Evolutionary conservation across 2,797 vertebrate species (phyloP).

Genomic region (Merluccius polli): DNA sequence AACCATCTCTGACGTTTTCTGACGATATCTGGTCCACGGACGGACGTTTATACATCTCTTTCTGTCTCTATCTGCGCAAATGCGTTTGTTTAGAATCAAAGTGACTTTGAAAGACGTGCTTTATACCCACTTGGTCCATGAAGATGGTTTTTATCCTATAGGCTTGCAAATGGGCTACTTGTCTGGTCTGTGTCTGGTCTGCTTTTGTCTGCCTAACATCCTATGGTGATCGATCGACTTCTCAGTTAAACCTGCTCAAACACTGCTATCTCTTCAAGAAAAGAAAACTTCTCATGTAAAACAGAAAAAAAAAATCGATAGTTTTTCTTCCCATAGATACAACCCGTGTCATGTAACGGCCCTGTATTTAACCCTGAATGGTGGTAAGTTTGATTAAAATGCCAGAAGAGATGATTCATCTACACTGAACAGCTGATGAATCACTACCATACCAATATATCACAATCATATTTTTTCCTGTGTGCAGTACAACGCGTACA

Average conservation of each 20-base stretch:
- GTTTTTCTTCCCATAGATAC: background rate
- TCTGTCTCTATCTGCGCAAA: background rate
- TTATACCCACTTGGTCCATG: background rate
- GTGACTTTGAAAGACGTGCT: background rate
- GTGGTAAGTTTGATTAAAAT: slow-evolving; percentile 7
- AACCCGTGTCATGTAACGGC: background rate
- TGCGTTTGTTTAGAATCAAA: background rate
- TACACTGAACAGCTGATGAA: slow-evolving; percentile 33
- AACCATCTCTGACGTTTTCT: background rate
- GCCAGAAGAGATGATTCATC: slow-evolving; percentile 25
- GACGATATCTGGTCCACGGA: background rate
- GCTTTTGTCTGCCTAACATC: background rate
- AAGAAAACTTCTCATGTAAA: background rate
- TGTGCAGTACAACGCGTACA: slow-evolving; percentile 4
- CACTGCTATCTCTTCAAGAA: background rate
- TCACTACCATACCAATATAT: slow-evolving; percentile 34
- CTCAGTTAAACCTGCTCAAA: background rate
- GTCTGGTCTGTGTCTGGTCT: background rate
- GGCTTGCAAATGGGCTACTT: background rate
- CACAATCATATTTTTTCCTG: slow-evolving; percentile 19
- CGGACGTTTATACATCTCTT: background rate
- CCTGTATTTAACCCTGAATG: background rate
- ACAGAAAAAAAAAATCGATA: background rate
- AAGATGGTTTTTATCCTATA: background rate
- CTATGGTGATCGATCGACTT: background rate